Evolutionary conservation across 1,140 invertebrate species (phyloP).

Genomic region (Platyscapa corneri): DNA sequence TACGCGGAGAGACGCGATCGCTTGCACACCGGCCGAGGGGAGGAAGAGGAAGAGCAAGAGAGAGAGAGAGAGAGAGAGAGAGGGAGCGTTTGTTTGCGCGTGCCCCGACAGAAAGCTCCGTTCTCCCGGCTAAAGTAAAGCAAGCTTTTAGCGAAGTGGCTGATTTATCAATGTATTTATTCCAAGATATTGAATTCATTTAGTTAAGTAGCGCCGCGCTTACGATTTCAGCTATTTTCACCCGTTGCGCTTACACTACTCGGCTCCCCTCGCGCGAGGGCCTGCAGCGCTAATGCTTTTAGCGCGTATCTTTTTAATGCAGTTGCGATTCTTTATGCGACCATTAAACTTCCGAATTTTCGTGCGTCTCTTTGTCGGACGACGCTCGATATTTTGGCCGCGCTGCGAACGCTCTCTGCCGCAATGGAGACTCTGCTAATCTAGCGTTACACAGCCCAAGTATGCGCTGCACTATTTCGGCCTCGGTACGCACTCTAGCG

Average conservation of each 20-base stretch:
- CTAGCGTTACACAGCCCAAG: too few species aligned
- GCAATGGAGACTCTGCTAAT: too few species aligned
- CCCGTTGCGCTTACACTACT: background rate
- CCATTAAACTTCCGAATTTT: conserved; percentile 41
- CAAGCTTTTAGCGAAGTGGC: conserved; percentile 74
- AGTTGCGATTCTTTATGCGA: conserved; percentile 46
- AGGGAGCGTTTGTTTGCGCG: conserved; percentile 68
- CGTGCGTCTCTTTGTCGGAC: background rate
- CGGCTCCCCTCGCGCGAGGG: background rate
- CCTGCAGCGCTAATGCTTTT: conserved; percentile 27
- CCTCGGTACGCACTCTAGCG: too few species aligned
- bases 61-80: conserved; percentile 51
- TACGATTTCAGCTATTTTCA: conserved; percentile 15
- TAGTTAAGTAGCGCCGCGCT: conserved; percentile 69
- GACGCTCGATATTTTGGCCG: background rate
- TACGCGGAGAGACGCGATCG: conserved; percentile 10
- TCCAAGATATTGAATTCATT: conserved; percentile 75
- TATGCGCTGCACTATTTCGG: too few species aligned
- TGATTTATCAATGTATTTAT: conserved; percentile 76
- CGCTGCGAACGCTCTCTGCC: background rate
- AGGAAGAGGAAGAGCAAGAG: conserved; percentile 36
- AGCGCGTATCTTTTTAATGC: conserved; percentile 33
- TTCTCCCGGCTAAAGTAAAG: conserved; percentile 66
- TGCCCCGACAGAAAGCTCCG: conserved; percentile 61
- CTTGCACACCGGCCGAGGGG: conserved; percentile 38